Conservation (phyloP, 2,888 invertebrate species). For the Hyalella azteca region DNA sequence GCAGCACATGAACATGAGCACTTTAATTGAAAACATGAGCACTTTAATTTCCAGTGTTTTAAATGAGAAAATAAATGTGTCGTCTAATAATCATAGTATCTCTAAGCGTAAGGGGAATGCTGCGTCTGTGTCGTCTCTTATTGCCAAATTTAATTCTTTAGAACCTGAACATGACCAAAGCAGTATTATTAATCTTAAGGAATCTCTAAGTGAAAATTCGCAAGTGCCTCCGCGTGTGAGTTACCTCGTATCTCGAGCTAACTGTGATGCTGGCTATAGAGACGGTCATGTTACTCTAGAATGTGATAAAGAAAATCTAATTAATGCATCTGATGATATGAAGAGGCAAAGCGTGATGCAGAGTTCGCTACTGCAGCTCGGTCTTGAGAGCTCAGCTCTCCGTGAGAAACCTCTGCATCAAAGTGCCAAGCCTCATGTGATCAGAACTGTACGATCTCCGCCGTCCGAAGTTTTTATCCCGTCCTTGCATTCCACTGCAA, state of each 20-base stretch:
- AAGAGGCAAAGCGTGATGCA: conserved; percentile 1
- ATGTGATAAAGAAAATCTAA: conserved; percentile 17
- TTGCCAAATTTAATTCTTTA: conserved; percentile 37
- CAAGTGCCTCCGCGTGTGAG: conserved; percentile 29
- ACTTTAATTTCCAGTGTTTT: conserved; percentile 25
- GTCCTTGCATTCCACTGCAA: conserved; percentile 4
- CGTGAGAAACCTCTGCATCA: background rate
- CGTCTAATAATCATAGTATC: background rate
- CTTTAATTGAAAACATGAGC: too few relatives aligned
- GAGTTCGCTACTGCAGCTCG: background rate
- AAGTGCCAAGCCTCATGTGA: background rate
- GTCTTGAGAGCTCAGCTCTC: background rate
- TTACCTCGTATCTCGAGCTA: conserved; percentile 16
- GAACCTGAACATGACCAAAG: conserved; percentile 27
- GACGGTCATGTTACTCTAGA: conserved; percentile 1
- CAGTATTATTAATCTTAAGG: conserved; percentile 30
- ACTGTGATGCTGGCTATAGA: conserved; percentile 24
- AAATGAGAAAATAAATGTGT: background rate
- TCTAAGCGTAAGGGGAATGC: background rate
- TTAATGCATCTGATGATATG: background rate
- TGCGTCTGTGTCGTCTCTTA: conserved; percentile 13
- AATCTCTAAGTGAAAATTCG: background rate
- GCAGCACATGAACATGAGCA: too few relatives aligned
- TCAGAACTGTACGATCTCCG: background rate
- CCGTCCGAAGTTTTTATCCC: conserved; percentile 18